phyloP scores from a whole-genome alignment of 2,797 vertebrate genomes.

The Pitangus sulphuratus region DNA sequence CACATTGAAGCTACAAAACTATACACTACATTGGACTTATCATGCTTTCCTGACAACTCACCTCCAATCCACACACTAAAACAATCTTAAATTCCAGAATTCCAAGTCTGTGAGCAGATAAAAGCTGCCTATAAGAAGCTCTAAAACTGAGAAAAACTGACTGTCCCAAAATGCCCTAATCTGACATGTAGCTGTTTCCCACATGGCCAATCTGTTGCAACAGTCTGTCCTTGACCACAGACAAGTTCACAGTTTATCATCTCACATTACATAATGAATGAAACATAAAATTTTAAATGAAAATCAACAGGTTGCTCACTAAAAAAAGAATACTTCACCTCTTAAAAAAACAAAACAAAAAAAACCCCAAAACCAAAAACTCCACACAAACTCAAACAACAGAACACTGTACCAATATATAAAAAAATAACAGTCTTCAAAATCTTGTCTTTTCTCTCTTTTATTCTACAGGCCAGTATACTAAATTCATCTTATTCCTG shows the following conservation, averaged over 20 bases:
- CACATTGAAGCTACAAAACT: background rate
- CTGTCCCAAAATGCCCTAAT: background rate
- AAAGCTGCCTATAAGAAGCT: background rate
- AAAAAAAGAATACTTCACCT: background rate
- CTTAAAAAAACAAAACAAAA: fast-evolving
- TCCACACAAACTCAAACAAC: background rate
- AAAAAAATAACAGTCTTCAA: background rate
- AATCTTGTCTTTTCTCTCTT: background rate
- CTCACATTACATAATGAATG: background rate
- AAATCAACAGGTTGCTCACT: background rate
- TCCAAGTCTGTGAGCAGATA: background rate
- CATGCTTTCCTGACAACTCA: background rate
- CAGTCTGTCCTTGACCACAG: background rate
- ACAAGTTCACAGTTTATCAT: background rate
- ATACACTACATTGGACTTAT: background rate
- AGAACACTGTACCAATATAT: background rate
- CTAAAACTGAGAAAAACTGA: background rate
- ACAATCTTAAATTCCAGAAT: background rate
- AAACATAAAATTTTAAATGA: background rate
- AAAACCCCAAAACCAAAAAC: background rate
- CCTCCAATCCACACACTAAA: background rate
- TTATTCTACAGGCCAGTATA: background rate
- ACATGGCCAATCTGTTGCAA: background rate
- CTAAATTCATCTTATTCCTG: background rate
- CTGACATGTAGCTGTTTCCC: background rate